Percentiles rank a stretch among this genome's conserved stretches.
Conservation (phyloP, 2,113 vertebrate genomes). For the Chrysemys picta region DNA sequence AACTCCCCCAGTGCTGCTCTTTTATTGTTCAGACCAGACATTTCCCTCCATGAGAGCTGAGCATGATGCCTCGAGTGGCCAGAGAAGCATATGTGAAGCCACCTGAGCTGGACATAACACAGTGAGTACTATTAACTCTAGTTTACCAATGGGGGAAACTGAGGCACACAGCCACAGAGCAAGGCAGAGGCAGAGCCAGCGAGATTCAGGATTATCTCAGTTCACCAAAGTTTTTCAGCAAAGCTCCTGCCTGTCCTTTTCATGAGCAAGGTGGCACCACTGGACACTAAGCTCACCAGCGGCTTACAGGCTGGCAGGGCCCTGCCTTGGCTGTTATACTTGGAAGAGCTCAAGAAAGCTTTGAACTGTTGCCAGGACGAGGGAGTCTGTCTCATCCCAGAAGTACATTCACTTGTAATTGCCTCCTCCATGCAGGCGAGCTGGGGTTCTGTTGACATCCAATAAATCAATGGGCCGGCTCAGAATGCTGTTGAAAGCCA, state of each 20-base stretch:
- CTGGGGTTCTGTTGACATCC: not conserved
- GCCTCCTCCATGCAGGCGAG: constrained; percentile 37
- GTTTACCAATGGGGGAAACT: not conserved
- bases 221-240: not conserved
- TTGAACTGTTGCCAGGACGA: constrained; percentile 56
- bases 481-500: not conserved
- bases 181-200: not conserved
- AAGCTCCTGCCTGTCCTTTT: no score
- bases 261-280: no score
- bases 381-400: constrained; percentile 26
- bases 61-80: not conserved
- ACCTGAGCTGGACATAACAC: not conserved
- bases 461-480: constrained; percentile 45
- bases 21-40: not conserved
- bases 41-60: not conserved
- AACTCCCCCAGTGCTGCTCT: not conserved
- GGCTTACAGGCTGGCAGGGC: not conserved
- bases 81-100: not conserved
- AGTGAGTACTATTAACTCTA: not conserved
- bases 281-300: not conserved
- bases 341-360: not conserved
- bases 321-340: not conserved
- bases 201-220: not conserved
- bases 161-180: not conserved
- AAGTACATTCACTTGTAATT: constrained; percentile 25